A percentile compares a stretch with the other conserved stretches of the same genome.
Conservation (phyloP, 2,888 invertebrate species). For the Barypeithes pellucidus region DNA sequence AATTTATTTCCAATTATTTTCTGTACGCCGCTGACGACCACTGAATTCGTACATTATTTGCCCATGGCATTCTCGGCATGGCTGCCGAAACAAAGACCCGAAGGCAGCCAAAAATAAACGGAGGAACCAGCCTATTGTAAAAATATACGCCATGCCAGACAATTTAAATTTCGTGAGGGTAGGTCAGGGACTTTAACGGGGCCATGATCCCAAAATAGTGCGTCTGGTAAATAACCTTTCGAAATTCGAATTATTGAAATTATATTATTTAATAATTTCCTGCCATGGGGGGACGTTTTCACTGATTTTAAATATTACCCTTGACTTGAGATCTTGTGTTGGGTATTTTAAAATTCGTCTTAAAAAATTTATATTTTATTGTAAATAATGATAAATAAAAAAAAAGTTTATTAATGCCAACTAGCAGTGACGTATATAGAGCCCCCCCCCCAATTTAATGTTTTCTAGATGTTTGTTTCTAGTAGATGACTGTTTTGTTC, state of each 20-base stretch:
- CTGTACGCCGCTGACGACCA: conserved; percentile 28
- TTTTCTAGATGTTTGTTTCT: no score
- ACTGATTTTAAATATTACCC: no score
- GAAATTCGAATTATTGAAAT: conserved; percentile 12
- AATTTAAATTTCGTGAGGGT: conserved; percentile 49
- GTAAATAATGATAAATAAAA: no score
- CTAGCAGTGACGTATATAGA: no score
- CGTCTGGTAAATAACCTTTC: conserved; percentile 45
- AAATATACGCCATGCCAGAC: conserved; percentile 41
- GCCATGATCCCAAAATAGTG: conserved; percentile 50
- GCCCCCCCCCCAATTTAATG: no score
- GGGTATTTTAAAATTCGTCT: no score
- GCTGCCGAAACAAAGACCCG: conserved; percentile 44
- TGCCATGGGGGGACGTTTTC: no score
- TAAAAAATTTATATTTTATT: no score
- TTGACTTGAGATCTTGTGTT: no score
- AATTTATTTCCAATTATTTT: not conserved
- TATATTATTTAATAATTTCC: no score
- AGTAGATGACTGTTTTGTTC: no score
- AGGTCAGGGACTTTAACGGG: conserved; percentile 53
- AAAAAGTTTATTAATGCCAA: no score
- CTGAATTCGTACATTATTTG: conserved; percentile 15
- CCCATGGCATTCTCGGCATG: conserved; percentile 35
- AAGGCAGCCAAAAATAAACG: conserved; percentile 38
- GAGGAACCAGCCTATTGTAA: conserved; percentile 48